Conservation (phyloP, 1,140 invertebrate genomes). For the Manduca sexta region DNA sequence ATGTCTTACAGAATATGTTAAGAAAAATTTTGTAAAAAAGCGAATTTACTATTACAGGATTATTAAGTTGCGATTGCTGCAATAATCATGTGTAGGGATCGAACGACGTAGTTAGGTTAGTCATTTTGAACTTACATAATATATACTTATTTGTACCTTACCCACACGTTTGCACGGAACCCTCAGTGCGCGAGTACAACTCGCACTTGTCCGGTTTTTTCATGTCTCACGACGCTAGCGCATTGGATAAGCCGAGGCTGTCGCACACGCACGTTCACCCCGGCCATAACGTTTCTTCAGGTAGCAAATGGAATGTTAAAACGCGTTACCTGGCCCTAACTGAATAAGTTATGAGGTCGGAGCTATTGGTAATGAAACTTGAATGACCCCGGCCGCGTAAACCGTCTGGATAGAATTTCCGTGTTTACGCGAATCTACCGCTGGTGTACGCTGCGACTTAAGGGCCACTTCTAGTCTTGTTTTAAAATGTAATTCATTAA, state of each 20-base stretch:
- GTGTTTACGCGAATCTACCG: conserved; percentile 45
- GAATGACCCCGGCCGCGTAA: conserved; percentile 55
- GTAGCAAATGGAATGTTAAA: conserved; percentile 68
- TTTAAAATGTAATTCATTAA: conserved; percentile 13
- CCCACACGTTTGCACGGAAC: too few species aligned
- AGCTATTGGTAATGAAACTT: conserved; percentile 69
- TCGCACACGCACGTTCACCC: not conserved
- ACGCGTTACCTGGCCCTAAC: conserved; percentile 60
- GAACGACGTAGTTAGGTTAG: too few species aligned
- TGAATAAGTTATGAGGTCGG: conserved; percentile 66
- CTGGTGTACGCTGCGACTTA: conserved; percentile 44
- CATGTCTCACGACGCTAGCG: too few species aligned
- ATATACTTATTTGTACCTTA: too few species aligned
- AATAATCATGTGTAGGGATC: too few species aligned
- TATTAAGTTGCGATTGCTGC: too few species aligned
- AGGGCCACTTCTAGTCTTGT: conserved; percentile 33
- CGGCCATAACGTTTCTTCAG: conserved; percentile 38
- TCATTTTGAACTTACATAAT: too few species aligned
- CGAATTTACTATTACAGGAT: too few species aligned
- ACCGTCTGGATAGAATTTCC: conserved; percentile 54
- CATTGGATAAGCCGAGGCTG: not conserved
- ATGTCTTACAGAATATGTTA: too few species aligned
- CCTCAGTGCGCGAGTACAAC: too few species aligned
- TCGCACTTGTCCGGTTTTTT: too few species aligned
- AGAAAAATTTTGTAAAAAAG: too few species aligned